Conservation (phyloP, 2,113 vertebrate genomes). For the Pheucticus melanocephalus region DNA sequence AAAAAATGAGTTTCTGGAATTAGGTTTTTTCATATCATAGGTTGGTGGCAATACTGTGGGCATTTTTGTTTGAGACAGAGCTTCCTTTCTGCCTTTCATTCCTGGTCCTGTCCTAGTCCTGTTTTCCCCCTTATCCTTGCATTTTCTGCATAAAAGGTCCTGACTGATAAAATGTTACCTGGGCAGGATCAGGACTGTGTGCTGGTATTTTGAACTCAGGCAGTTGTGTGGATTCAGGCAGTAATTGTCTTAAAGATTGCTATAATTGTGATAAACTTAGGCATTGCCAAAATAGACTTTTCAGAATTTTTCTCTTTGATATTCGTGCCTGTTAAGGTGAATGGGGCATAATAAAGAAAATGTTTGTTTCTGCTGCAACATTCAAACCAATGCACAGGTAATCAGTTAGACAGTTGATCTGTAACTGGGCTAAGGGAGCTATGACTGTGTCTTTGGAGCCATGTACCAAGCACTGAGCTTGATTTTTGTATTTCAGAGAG, state of each 20-base stretch:
- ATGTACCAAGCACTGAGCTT: background rate
- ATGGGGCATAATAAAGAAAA: background rate
- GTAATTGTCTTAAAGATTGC: background rate
- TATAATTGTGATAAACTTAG: background rate
- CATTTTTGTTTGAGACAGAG: background rate
- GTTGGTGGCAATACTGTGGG: background rate
- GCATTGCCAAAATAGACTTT: background rate
- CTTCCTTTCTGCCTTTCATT: background rate
- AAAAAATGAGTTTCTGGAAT: background rate
- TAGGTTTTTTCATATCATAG: background rate
- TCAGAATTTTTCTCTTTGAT: background rate
- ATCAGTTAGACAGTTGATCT: background rate
- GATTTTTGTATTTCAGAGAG: background rate
- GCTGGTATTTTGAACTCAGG: background rate
- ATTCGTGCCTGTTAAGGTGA: background rate
- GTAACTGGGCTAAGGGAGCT: background rate
- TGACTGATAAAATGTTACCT: background rate
- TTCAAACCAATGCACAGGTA: background rate
- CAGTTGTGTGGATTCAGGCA: background rate
- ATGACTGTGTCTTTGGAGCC: background rate
- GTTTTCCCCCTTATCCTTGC: background rate
- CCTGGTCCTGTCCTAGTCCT: fast-evolving
- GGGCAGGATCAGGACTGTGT: background rate
- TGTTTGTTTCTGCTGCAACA: background rate
- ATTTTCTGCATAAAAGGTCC: background rate